Base-by-base conservation (phyloP, 2,113 vertebrate genomes). In the Ceyx margarethae region DNA sequence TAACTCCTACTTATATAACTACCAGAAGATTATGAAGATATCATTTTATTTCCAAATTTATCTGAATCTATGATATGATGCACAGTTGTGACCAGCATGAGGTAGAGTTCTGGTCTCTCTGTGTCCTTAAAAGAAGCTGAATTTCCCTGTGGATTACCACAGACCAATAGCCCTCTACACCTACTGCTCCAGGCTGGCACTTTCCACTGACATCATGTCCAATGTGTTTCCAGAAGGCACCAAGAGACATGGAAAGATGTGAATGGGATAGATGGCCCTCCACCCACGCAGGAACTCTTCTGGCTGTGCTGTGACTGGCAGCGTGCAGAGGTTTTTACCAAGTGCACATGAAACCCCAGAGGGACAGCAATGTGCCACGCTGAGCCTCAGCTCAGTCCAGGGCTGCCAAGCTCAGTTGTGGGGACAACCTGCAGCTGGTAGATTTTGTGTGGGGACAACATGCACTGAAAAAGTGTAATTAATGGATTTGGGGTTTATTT, bases 311-410 rank as follows among this genome's bases (percentile, higher is more conserved):
- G 5, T 68, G 60, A 10, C 57, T 68, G 62, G 40, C 69, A 69
- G 88, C 13, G 3, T 1, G 4, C 4, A 2, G 51, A 42, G 35
- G 64, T 31, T 67, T 66, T 85, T 76, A 48, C 50, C 50, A 62
- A 1, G 15, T 45, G 37, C 78, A 76, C 91, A 77, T 33, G 64
- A 37, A 58, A 67, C 61, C 29, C 74, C 64, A 80, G 58, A 64
- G 71, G 62, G 67, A 69, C 0, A 6, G 54, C 0, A 0, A 53
- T 61, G 62, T 26, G 66, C 53, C 3, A 0, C 16, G 66, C 29
- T 31, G 77, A 77, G 22, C 46, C 56, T 1, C 0, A 56, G 26
- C 42, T 73, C 0, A 48, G 35, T 37, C 21, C 15, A 73, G 46
- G 26, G 14, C 21, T 69, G 51, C 29, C 68, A n/a, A 69, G 26